Evolutionary conservation across 2,888 invertebrate species (phyloP).

Genomic region (Heterodera filipjevi): DNA sequence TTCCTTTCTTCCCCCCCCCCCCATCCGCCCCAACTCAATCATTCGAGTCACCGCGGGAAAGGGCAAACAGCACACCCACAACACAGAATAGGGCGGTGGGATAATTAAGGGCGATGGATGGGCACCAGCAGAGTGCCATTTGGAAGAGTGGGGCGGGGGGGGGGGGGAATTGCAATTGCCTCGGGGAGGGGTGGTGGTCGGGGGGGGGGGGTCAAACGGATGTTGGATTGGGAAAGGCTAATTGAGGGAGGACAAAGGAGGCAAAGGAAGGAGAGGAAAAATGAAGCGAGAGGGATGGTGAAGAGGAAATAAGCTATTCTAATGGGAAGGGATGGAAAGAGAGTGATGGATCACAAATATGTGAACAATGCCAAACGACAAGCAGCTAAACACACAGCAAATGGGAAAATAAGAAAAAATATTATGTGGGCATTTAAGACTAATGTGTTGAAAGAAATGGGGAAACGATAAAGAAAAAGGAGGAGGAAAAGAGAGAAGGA

Average conservation of each 20-base stretch:
- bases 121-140: neutral
- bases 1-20: neutral
- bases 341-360: slow-evolving; percentile 2
- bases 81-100: neutral
- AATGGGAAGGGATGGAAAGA: neutral
- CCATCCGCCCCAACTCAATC: neutral
- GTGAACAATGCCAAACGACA: slow-evolving; percentile 14
- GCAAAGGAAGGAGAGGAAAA: neutral
- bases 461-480: too few relatives aligned
- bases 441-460: neutral
- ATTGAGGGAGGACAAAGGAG: slow-evolving; percentile 22
- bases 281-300: neutral
- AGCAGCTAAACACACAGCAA: neutral
- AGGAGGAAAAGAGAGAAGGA: too few relatives aligned
- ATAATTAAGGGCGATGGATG: slow-evolving; percentile 8
- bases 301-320: neutral
- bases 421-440: neutral
- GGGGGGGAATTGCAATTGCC: slow-evolving; percentile 10
- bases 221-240: slow-evolving; percentile 17
- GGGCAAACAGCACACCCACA: slow-evolving; percentile 6
- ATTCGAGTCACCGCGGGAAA: slow-evolving; percentile 9
- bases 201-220: neutral
- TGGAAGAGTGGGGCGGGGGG: neutral
- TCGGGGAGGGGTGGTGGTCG: neutral
- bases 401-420: neutral